Percentiles rank a stretch among this genome's conserved stretches.
Conservation (phyloP, 2,113 vertebrate genomes). For the Syrmaticus mikado region DNA sequence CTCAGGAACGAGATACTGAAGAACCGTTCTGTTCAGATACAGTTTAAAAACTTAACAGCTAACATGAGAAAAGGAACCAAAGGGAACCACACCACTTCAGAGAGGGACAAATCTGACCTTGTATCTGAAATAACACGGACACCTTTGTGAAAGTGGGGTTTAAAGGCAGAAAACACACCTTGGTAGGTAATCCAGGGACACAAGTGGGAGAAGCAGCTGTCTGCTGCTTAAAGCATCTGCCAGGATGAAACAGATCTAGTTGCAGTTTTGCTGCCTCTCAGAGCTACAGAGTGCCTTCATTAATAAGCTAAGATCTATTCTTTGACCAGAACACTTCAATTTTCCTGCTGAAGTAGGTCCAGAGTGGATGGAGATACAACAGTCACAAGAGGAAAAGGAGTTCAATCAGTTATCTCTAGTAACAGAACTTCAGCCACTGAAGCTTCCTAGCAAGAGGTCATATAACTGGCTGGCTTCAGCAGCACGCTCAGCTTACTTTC, state of each 20-base stretch:
- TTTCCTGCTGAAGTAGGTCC: background rate
- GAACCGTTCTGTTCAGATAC: background rate
- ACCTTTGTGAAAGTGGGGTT: background rate
- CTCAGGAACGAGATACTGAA: background rate
- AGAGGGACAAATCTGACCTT: background rate
- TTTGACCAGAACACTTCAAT: background rate
- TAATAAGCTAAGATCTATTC: background rate
- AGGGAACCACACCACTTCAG: background rate
- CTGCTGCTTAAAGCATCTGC: background rate
- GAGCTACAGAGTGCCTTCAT: background rate
- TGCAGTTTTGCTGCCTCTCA: background rate
- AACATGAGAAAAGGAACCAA: background rate
- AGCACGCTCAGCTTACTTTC: background rate
- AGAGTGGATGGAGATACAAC: background rate
- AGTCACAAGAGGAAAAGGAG: background rate
- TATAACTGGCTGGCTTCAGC: background rate
- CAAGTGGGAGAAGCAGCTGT: background rate
- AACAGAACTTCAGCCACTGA: background rate
- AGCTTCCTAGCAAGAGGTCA: background rate
- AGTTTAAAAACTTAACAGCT: background rate
- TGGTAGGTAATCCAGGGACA: background rate
- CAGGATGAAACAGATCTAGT: background rate
- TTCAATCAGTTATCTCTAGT: background rate
- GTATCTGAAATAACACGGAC: background rate
- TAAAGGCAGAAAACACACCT: background rate